These are phyloP conservation scores for Tetramorium parvispinum DNA, from an alignment of 1,140 invertebrate genomes.

Conservation along the genomic window DNA sequence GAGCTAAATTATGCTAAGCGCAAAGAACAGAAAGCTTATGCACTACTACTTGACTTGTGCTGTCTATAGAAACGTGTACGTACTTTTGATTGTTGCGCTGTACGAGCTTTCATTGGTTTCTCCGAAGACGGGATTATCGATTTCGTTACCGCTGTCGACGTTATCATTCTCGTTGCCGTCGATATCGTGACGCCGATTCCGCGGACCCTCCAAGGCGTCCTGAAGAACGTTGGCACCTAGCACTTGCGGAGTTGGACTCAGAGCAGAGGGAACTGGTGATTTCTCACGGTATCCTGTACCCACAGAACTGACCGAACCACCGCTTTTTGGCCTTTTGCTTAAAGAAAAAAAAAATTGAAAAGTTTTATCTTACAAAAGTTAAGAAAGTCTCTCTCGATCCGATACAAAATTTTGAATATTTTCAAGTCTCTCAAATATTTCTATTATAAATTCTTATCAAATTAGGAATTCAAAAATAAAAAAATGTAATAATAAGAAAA, in stretches of 20 bases:
- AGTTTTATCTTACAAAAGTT: neutral
- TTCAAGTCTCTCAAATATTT: neutral
- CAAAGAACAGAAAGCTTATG: neutral
- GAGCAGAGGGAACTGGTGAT: constrained; percentile 81
- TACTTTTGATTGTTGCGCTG: constrained; percentile 86
- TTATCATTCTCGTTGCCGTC: constrained; percentile 52
- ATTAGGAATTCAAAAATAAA: neutral
- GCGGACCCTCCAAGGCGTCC: constrained; percentile 76
- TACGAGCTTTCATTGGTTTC: constrained; percentile 80
- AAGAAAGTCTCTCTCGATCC: neutral
- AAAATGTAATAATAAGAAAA: neutral
- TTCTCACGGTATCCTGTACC: constrained; percentile 83
- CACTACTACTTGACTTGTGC: neutral
- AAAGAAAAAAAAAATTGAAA: constrained; percentile 45
- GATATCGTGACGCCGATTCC: constrained; percentile 58
- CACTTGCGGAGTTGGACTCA: constrained; percentile 82
- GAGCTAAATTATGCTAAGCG: neutral
- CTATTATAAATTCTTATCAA: neutral
- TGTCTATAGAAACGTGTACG: constrained; percentile 50
- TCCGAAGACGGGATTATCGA: constrained; percentile 83
- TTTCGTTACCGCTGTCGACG: constrained; percentile 68
- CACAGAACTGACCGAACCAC: constrained; percentile 81
- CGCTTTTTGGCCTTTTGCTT: constrained; percentile 86
- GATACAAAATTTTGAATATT: neutral
- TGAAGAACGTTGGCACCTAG: constrained; percentile 81